Evolutionary conservation across 2,888 invertebrate genomes (phyloP), one percentile per base, ranked within the genome.

Genomic region (Deilephila porcellus): DNA sequence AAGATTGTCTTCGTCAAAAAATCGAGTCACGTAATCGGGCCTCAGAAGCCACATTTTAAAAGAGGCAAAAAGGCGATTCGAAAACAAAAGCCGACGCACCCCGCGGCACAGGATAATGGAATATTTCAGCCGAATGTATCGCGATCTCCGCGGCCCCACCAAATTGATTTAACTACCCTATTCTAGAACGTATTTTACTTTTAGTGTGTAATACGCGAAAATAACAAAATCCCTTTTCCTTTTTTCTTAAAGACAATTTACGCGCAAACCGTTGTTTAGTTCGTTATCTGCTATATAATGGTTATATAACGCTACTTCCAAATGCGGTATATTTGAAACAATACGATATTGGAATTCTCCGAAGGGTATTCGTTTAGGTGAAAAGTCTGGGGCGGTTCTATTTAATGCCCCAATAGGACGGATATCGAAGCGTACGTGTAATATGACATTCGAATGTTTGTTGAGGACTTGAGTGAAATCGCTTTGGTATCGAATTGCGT

Each of bases 141-240:
- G 85, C 83, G 81, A 86, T 83, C 80, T 83, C 73, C 76, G 76
- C 67, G 85, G 85, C 85, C 87, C 87, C 73, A 76, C 80, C 78
- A 87, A 90, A 91, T 90, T 88, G 88, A 90, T 88, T 90, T 87
- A 89, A 86, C 84, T 83, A 82, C 76, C 77, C 78, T 77, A 76
- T 79, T 76, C 78, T 80, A 76, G 79, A 83, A 81, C 79, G 81
- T 85, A 82, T 82, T 83, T 83, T 80, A 79, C 81, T 83, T 82
- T 81, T 77, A 78, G 78, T 77, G 76, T 76, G 75, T 80, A 80
- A 80, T 78, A 75, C 72, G 60, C 45, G 37, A 67, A 59, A 37
- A 77, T 73, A 73, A 74, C 37, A 79, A 78, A 76, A 62, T 73
- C 77, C 75, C 74, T 73, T 77, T 76, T 76, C 73, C 34, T 74